Evolutionary conservation across 1,140 invertebrate genomes (phyloP).

Genomic region (Drosophila albomicans): DNA sequence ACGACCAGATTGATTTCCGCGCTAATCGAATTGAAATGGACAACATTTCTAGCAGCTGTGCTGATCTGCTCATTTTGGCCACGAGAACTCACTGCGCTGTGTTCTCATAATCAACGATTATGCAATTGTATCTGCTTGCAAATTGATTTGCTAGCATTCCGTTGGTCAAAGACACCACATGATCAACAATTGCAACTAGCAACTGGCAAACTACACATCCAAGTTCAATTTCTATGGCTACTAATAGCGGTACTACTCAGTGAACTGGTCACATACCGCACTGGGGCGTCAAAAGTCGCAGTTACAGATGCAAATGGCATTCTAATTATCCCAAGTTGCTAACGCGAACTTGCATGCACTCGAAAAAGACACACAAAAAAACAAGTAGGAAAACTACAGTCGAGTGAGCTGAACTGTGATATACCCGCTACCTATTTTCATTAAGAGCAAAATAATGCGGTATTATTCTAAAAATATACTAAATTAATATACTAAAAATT

Average conservation of each 20-base stretch:
- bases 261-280: constrained; percentile 42
- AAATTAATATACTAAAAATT: too few relatives aligned
- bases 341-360: constrained; percentile 59
- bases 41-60: constrained; percentile 45
- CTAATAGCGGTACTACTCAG: constrained; percentile 17
- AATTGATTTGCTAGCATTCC: constrained; percentile 69
- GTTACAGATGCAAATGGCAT: constrained; percentile 57
- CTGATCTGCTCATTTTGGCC: constrained; percentile 15
- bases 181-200: constrained; percentile 23
- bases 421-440: too few relatives aligned
- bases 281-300: constrained; percentile 66
- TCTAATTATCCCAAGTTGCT: constrained; percentile 68
- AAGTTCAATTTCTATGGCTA: constrained; percentile 42
- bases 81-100: constrained; percentile 9
- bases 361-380: constrained; percentile 12
- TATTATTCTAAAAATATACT: too few relatives aligned
- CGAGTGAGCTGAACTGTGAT: too few relatives aligned
- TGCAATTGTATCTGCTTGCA: constrained; percentile 65
- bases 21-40: constrained; percentile 56
- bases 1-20: constrained; percentile 52
- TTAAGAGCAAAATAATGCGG: too few relatives aligned
- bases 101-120: constrained; percentile 55
- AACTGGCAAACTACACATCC: too few relatives aligned
- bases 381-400: too few relatives aligned
- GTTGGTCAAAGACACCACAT: constrained; percentile 32